These are phyloP conservation scores for Threskiornis aethiopicus DNA, from an alignment of 2,797 vertebrate genomes.

Conservation along the genomic window DNA sequence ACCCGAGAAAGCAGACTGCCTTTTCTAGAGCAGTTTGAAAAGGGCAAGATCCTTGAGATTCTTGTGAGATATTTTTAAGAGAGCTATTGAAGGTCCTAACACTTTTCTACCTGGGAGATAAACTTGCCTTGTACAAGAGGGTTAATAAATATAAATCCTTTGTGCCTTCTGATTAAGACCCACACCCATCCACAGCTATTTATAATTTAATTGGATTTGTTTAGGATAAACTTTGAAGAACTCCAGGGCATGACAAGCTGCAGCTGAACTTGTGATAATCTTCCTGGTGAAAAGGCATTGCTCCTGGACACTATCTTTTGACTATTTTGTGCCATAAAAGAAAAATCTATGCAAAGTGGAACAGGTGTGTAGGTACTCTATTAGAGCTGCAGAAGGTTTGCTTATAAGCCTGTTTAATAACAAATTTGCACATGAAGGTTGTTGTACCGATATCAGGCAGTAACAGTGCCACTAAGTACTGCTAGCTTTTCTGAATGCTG, in stretches of 20 bases:
- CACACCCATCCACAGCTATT: not conserved
- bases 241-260: not conserved
- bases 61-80: not conserved
- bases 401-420: not conserved
- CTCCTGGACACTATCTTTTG: not conserved
- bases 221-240: not conserved
- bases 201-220: not conserved
- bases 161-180: not conserved
- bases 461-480: not conserved
- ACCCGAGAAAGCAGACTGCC: not conserved
- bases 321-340: not conserved
- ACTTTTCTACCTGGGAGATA: not conserved
- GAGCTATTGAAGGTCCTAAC: not conserved
- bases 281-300: not conserved
- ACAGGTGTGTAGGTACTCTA: not conserved
- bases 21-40: not conserved
- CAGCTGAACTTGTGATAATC: not conserved
- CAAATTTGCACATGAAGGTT: not conserved
- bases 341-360: not conserved
- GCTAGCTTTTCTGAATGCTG: not conserved
- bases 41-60: not conserved
- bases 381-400: not conserved
- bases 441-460: fast-evolving
- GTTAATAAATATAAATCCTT: not conserved
- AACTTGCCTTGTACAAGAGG: not conserved